Percentiles rank a stretch among this genome's conserved stretches.
Evolutionary conservation across 2,113 vertebrate species (phyloP).

Genomic region (Spheniscus mendiculus): DNA sequence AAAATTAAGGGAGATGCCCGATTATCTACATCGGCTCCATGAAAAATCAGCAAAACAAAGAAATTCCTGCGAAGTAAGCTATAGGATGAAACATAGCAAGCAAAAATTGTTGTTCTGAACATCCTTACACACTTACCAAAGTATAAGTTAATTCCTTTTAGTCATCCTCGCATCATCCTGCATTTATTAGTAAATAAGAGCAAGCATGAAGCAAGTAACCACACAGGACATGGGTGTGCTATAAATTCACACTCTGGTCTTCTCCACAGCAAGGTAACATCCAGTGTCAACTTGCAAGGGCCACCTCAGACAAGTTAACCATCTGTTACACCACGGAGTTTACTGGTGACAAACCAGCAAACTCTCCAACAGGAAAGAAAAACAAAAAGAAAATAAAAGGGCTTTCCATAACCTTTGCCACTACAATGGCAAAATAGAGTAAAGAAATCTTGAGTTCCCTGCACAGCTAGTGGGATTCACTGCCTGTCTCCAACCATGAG

Average conservation of each 20-base stretch:
- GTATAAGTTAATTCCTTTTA: neutral
- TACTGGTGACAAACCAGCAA: neutral
- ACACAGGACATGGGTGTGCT: neutral
- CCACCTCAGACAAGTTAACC: neutral
- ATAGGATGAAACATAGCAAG: neutral
- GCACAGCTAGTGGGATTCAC: neutral
- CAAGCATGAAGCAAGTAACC: neutral
- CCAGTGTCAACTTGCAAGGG: neutral
- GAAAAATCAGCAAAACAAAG: neutral
- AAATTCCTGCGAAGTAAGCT: neutral
- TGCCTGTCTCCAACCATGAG: neutral
- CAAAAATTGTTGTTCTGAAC: neutral
- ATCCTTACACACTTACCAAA: neutral
- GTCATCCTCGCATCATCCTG: neutral
- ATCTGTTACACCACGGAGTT: neutral
- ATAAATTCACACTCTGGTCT: neutral
- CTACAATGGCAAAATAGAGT: too few species aligned
- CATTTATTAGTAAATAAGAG: neutral
- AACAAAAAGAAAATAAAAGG: accelerated
- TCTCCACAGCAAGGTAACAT: neutral
- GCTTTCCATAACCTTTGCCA: neutral
- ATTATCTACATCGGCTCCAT: neutral
- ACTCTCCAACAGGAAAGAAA: too few species aligned
- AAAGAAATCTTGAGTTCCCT: neutral
- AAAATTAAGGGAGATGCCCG: neutral